These are phyloP conservation scores for Bacillus rossius DNA, from an alignment of 1,140 invertebrate genomes.

Conservation along the genomic window DNA sequence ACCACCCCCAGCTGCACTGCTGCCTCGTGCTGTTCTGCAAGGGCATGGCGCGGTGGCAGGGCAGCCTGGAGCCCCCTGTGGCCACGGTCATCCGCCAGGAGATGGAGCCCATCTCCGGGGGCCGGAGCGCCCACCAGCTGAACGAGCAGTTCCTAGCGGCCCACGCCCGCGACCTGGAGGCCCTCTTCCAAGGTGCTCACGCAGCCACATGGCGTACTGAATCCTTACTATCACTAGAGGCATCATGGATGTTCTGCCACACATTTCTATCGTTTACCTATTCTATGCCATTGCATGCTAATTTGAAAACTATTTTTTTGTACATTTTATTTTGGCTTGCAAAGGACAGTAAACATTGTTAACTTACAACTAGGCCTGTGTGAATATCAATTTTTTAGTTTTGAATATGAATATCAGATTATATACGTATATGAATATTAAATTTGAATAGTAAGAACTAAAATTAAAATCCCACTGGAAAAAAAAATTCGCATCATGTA, in stretches of 20 bases:
- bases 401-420: no score
- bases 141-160: conserved; percentile 64
- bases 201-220: background rate
- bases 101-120: conserved; percentile 55
- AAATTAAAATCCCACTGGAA: no score
- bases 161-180: conserved; percentile 57
- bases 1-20: conserved; percentile 75
- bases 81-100: conserved; percentile 70
- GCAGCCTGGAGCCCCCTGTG: conserved; percentile 52
- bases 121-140: conserved; percentile 54
- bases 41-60: conserved; percentile 43
- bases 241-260: no score
- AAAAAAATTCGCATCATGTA: no score
- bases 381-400: no score
- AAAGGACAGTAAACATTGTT: no score
- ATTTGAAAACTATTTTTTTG: no score
- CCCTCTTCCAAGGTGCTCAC: conserved; percentile 57
- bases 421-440: no score
- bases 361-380: no score
- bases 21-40: conserved; percentile 73
- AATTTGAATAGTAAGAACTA: no score
- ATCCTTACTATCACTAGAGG: no score
- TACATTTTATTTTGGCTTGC: no score
- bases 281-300: background rate
- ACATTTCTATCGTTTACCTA: background rate